phyloP scores from a whole-genome alignment of 2,888 invertebrate species.

The Drosophila pegasa region DNA sequence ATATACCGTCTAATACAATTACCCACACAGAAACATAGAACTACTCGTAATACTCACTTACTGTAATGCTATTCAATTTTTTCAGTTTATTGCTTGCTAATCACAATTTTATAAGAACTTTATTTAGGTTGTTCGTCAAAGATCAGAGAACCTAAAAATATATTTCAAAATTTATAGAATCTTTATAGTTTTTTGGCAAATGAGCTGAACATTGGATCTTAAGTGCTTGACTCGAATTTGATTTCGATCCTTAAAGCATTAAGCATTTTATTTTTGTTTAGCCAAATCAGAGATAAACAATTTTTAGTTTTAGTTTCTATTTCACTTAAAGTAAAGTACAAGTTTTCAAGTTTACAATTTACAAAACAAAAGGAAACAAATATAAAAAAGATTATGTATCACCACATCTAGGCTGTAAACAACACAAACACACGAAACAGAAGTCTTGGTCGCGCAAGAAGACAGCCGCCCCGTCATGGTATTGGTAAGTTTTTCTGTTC shows the following conservation, averaged over 20 bases:
- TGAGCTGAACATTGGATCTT: slow-evolving; percentile 16
- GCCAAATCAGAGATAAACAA: slow-evolving; percentile 25
- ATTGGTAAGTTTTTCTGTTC: slow-evolving; percentile 83
- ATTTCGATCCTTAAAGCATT: slow-evolving; percentile 41
- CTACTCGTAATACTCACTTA: slow-evolving; percentile 53
- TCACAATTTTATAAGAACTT: slow-evolving; percentile 25
- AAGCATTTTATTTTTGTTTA: neutral
- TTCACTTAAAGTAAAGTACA: slow-evolving; percentile 27
- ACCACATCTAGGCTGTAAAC: slow-evolving; percentile 85
- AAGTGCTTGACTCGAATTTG: slow-evolving; percentile 10
- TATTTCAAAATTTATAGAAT: neutral
- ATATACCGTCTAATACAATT: slow-evolving; percentile 36
- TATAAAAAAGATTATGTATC: slow-evolving; percentile 70
- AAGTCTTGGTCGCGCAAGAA: slow-evolving; percentile 86
- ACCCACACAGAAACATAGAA: slow-evolving; percentile 39
- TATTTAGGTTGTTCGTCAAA: slow-evolving; percentile 26
- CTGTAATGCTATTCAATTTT: slow-evolving; percentile 49
- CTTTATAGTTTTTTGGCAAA: slow-evolving; percentile 13
- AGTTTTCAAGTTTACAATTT: slow-evolving; percentile 24
- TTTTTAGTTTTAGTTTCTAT: slow-evolving; percentile 21
- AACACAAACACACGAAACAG: slow-evolving; percentile 86
- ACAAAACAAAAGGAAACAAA: slow-evolving; percentile 23
- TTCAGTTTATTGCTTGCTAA: slow-evolving; percentile 55
- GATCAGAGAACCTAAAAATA: slow-evolving; percentile 34
- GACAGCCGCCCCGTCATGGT: slow-evolving; percentile 86